phyloP scores from a whole-genome alignment of 2,797 vertebrate species.

The Tokudaia muenninki region DNA sequence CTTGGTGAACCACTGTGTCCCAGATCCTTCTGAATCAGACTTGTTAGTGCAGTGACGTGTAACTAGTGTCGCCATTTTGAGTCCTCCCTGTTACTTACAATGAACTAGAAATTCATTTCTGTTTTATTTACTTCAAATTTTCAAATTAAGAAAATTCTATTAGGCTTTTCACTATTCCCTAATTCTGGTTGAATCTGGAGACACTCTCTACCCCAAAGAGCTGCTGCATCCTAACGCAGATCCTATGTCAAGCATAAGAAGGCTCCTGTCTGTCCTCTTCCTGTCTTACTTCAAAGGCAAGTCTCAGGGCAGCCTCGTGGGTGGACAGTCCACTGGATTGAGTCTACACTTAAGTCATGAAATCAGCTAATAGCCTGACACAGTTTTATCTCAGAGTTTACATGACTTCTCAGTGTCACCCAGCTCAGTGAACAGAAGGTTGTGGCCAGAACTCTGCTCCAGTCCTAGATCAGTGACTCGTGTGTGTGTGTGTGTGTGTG shows the following conservation, averaged over 20 bases:
- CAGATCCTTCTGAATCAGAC: not conserved
- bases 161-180: not conserved
- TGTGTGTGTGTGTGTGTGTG: no score
- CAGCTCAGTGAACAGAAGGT: constrained; percentile 23
- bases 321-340: not conserved
- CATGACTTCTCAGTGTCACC: not conserved
- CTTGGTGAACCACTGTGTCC: not conserved
- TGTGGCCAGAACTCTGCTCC: not conserved
- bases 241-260: not conserved
- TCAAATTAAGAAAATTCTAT: constrained; percentile 44
- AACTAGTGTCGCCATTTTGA: constrained; percentile 47
- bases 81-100: constrained; percentile 46
- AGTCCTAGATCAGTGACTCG: not conserved
- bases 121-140: not conserved
- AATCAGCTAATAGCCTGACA: not conserved
- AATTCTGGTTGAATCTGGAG: not conserved
- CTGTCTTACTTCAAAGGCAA: constrained; percentile 49
- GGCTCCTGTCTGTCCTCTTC: not conserved
- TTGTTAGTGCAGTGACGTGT: constrained; percentile 63
- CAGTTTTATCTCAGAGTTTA: not conserved
- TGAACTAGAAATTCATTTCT: constrained; percentile 67
- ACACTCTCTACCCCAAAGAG: not conserved
- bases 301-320: not conserved
- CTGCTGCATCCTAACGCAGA: not conserved
- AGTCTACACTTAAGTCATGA: not conserved